A percentile compares a stretch with the other conserved stretches of the same genome.
Evolutionary conservation across 2,888 invertebrate genomes (phyloP).

Genomic region (Corythucha ciliata): DNA sequence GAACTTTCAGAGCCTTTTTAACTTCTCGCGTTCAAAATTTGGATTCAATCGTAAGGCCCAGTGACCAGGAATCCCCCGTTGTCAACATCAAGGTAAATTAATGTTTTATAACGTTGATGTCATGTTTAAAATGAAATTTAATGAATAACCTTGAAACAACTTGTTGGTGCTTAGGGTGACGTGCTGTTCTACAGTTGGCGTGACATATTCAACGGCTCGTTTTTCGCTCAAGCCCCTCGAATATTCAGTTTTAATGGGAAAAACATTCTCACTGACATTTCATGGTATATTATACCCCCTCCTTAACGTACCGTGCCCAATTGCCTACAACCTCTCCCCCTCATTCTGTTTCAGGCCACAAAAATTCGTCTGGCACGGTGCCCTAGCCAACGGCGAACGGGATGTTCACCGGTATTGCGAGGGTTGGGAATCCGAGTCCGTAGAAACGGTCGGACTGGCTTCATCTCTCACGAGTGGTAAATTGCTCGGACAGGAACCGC

Average conservation of each 20-base stretch:
- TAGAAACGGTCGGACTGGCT: slow-evolving; percentile 67
- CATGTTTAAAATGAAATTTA: not conserved
- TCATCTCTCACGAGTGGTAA: slow-evolving; percentile 62
- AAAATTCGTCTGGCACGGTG: slow-evolving; percentile 93
- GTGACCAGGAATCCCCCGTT: slow-evolving; percentile 80
- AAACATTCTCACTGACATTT: slow-evolving; percentile 76
- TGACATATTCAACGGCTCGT: slow-evolving; percentile 77
- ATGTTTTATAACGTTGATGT: too few relatives aligned
- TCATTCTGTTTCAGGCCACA: slow-evolving; percentile 62
- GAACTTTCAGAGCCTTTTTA: slow-evolving; percentile 86
- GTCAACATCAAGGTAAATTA: slow-evolving; percentile 61
- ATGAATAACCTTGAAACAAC: not conserved
- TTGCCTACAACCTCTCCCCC: too few relatives aligned
- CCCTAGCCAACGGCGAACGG: slow-evolving; percentile 72
- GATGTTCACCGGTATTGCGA: slow-evolving; percentile 81
- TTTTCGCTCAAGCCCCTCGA: slow-evolving; percentile 68
- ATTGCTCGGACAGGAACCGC: slow-evolving; percentile 67
- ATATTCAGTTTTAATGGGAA: slow-evolving; percentile 91
- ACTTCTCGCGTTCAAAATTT: slow-evolving; percentile 87
- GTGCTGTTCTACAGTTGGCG: slow-evolving; percentile 87
- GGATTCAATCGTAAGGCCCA: slow-evolving; percentile 78
- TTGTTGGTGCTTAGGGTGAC: slow-evolving; percentile 54
- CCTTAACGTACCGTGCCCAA: too few relatives aligned
- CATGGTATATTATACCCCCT: slow-evolving; percentile 81
- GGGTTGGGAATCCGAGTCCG: slow-evolving; percentile 75